A percentile compares a stretch with the other conserved stretches of the same genome.
Conservation (phyloP, 2,888 invertebrate species). For the Macrosiphum euphorbiae region DNA sequence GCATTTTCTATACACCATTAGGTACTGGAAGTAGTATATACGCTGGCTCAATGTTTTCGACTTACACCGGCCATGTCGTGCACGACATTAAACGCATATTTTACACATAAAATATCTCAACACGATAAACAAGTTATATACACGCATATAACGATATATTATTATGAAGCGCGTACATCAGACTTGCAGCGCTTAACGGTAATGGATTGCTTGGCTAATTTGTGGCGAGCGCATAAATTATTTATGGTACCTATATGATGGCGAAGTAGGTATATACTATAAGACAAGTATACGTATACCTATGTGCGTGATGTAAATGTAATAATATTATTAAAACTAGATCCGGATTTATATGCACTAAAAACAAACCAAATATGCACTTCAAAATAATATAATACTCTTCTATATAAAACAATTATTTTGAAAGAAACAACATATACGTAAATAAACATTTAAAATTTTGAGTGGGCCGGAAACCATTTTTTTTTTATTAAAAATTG, state of each 20-base stretch:
- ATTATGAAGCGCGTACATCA: not conserved
- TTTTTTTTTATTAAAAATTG: not conserved
- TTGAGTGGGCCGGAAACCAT: not conserved
- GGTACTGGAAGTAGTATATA: not conserved
- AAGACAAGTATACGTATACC: not conserved
- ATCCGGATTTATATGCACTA: not conserved
- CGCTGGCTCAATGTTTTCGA: not conserved
- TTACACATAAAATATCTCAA: not conserved
- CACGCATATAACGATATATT: slow-evolving; percentile 1
- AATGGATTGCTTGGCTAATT: not conserved
- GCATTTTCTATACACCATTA: not conserved
- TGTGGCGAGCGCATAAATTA: not conserved
- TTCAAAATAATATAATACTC: not conserved
- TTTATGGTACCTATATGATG: not conserved
- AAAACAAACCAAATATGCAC: not conserved
- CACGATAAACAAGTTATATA: not conserved
- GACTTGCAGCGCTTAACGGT: not conserved
- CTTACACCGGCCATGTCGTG: not conserved
- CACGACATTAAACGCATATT: not conserved
- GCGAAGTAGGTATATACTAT: too few species aligned
- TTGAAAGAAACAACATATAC: not conserved
- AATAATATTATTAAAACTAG: not conserved
- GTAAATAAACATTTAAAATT: not conserved
- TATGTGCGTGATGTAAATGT: not conserved
- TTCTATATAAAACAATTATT: not conserved